phyloP scores from a whole-genome alignment of 2,113 vertebrate species.

The Anser cygnoides region DNA sequence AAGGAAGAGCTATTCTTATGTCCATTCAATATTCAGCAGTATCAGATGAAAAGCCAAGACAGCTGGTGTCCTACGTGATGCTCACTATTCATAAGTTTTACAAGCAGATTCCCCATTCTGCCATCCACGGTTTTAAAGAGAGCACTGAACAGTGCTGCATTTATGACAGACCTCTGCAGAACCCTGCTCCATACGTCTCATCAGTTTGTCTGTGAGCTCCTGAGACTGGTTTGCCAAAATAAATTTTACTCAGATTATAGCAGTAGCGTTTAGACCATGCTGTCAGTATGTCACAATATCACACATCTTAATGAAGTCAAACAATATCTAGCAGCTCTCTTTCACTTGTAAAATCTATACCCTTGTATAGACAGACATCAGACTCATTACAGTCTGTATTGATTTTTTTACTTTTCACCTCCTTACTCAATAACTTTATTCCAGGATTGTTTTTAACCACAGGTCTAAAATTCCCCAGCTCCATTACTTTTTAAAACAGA shows the following conservation, averaged over 20 bases:
- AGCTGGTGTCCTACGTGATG: constrained; percentile 35
- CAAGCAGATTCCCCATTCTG: constrained; percentile 12
- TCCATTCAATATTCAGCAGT: constrained; percentile 53
- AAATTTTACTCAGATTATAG: neutral
- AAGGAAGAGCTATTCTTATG: constrained; percentile 47
- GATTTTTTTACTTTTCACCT: neutral
- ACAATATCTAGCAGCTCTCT: neutral
- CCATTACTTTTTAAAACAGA: neutral
- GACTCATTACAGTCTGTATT: neutral
- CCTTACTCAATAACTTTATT: neutral
- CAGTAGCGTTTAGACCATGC: neutral
- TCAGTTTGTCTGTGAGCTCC: neutral
- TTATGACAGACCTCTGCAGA: neutral
- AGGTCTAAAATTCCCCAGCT: neutral
- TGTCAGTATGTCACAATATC: neutral
- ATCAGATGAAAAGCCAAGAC: constrained; percentile 44
- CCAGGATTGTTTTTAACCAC: neutral
- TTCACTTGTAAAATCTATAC: neutral
- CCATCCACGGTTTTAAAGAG: neutral
- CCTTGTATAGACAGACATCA: neutral
- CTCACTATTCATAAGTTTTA: constrained; percentile 19
- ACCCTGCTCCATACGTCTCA: neutral
- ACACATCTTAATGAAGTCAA: neutral
- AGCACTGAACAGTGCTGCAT: neutral
- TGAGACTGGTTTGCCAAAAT: neutral